Percentiles rank a stretch among this genome's conserved stretches.
phyloP scores from a whole-genome alignment of 1,140 invertebrate genomes.

The Neodiprion virginianus region DNA sequence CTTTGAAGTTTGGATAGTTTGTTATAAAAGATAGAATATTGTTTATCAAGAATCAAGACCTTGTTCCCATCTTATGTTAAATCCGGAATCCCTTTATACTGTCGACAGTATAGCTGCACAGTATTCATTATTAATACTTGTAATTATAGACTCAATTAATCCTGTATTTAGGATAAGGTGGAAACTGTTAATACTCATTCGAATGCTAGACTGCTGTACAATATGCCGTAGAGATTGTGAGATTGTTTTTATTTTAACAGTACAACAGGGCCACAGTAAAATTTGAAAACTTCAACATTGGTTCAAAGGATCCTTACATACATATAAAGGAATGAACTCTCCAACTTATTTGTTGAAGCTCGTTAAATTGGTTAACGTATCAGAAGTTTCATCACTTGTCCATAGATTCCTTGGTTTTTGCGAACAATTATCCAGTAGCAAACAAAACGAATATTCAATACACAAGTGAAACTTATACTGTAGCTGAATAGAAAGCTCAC shows the following conservation, averaged over 20 bases:
- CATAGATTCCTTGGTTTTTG: no score
- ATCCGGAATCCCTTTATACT: neutral
- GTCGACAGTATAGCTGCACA: neutral
- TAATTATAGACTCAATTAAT: neutral
- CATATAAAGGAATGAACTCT: no score
- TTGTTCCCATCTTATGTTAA: neutral
- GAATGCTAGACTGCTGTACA: constrained; percentile 64
- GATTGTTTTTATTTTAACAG: constrained; percentile 46
- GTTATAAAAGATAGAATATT: neutral
- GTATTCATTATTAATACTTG: neutral
- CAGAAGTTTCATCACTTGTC: no score
- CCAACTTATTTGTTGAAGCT: no score
- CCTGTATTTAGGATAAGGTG: constrained; percentile 5
- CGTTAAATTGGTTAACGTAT: no score
- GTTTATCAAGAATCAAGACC: neutral
- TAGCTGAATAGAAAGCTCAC: constrained; percentile 1
- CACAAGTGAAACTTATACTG: no score
- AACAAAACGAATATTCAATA: no score
- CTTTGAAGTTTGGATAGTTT: no score
- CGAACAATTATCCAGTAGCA: no score
- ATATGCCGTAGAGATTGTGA: constrained; percentile 61
- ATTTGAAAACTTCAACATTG: neutral
- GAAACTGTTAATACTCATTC: constrained; percentile 41
- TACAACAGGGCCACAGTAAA: neutral
- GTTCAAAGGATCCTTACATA: no score